Base-by-base conservation (phyloP, 2,797 vertebrate species). In the Calcarius lapponicus region DNA sequence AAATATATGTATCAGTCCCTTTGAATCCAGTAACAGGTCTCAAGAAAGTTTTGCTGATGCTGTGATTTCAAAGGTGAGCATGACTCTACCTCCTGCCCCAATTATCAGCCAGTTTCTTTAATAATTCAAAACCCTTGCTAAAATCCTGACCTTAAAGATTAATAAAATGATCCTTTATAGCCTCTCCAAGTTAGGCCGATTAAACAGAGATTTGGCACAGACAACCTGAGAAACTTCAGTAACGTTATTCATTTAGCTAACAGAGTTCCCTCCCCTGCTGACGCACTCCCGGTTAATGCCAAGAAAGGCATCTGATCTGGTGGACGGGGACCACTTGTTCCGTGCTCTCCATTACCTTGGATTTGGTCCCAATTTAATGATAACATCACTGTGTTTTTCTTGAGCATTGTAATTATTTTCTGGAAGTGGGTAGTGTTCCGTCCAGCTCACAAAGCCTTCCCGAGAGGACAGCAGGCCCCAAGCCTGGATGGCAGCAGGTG, bases 141-240 rank as follows among this genome's bases (percentile, higher is more conserved):
- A 88, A 93, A 94, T 92, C 79, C 76, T 92, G 80, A 95, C 91
- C 88, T 93, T 67, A 73, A 86, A 79, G 95, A 94, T 96, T 96
- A 95, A 95, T 92, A 91, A 94, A 96, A 87, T 25, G 80, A 90
- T 94, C 83, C 67, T 92, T 94, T 95, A 71, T 51, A 95, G 73
- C 70, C 42, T 84, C 84, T 96, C 90, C 88, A 95, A 95, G 78
- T 86, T 53, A 92, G 86, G 84, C 80, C 3, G 7, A 92, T 96
- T 95, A 96, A 97, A 93, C 74, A 93, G 57, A 93, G 74, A 93
- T 97, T 95, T 96, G 95, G 94, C 94, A 89, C 45, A 51, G 84
- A 57, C 45, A 80, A 95, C 80, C 92, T 90, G 92, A 92, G 94
- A 95, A 96, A 90, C 80, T 92, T 96, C 71, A 84, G 90, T 78